Evolutionary conservation across 2,113 vertebrate genomes (phyloP).

Genomic region (Sturnus vulgaris): DNA sequence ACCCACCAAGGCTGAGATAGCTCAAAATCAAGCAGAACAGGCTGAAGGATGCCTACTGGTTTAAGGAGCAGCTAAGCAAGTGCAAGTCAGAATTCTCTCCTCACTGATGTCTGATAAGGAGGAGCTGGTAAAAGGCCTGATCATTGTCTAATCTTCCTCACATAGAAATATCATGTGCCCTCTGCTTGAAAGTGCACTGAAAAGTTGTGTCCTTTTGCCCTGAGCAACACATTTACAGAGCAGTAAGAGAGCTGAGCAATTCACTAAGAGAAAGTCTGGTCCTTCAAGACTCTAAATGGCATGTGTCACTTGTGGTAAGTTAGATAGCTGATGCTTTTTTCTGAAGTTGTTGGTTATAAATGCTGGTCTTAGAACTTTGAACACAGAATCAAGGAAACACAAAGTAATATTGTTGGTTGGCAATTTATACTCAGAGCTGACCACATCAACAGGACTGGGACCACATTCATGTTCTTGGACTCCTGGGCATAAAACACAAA

Average conservation of each 20-base stretch:
- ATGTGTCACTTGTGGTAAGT: not conserved
- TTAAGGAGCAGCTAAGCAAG: not conserved
- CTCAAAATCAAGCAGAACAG: slow-evolving; percentile 17
- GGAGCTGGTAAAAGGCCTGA: not conserved
- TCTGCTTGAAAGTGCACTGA: not conserved
- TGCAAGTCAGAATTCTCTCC: not conserved
- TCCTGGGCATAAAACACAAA: not conserved
- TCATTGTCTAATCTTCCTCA: not conserved
- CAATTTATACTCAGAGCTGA: not conserved
- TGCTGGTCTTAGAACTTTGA: not conserved
- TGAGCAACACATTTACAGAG: not conserved
- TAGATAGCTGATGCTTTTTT: not conserved
- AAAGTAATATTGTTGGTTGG: not conserved
- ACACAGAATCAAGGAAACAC: not conserved
- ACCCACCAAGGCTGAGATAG: not conserved
- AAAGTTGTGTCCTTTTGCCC: not conserved
- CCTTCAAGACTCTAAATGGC: not conserved
- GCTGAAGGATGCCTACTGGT: not conserved
- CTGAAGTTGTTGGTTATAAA: not conserved
- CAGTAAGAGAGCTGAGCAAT: not conserved
- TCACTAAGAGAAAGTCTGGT: not conserved
- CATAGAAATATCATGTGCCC: not conserved
- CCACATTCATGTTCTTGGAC: not conserved
- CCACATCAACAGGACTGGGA: not conserved
- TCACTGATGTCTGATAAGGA: not conserved